Base-by-base conservation (phyloP, 2,797 vertebrate species). In the Fistularia tabacaria region DNA sequence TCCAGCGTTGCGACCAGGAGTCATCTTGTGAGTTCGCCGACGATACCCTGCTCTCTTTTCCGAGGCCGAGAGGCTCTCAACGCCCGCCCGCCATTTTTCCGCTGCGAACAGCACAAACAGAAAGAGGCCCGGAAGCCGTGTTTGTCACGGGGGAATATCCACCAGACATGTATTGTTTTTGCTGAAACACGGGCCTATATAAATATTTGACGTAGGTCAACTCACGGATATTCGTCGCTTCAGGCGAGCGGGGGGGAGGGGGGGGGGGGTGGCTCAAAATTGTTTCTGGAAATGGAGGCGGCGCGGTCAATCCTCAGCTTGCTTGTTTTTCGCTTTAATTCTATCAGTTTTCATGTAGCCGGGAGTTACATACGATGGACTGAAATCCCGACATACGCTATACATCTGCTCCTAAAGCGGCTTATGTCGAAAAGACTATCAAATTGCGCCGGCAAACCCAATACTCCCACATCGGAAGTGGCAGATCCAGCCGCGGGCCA, bases 401-500 rank as follows among this genome's bases (percentile, higher is more conserved):
- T 56, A 46, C 49, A 61, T 70, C 43, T 57, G 14, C 51, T 40
- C 56, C 51, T 54, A 54, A 10, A 54, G 52, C 61, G 54, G 68
- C 64, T 66, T 56, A 43, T 48, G 38, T 49, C 44, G 9, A 63
- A 46, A 12, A 58, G 46, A 56, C 51, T 42, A 55, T 54, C 47
- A 67, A 60, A 69, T 69, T 69, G 38, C 59, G 48, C 43, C 66
- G 67, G 69, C 15, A 70, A 68, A 66, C 41, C 50, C 46, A 47
- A 42, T 8, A 43, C 41, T 56, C 60, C 71, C 71, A 46, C 51
- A 41, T 45, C 64, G 59, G 59, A 70, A 66, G 66, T 8, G 10
- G 49, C 54, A 55, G 46, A 70, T 73, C 43, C 48, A 59, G 51
- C 49, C 67, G 53, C 49, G 41, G 59, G 70, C 63, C 72, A 66